Percentiles rank a stretch among this genome's conserved stretches.
Conservation (phyloP, 2,797 vertebrate genomes). For the Coregonus ussuriensis region DNA sequence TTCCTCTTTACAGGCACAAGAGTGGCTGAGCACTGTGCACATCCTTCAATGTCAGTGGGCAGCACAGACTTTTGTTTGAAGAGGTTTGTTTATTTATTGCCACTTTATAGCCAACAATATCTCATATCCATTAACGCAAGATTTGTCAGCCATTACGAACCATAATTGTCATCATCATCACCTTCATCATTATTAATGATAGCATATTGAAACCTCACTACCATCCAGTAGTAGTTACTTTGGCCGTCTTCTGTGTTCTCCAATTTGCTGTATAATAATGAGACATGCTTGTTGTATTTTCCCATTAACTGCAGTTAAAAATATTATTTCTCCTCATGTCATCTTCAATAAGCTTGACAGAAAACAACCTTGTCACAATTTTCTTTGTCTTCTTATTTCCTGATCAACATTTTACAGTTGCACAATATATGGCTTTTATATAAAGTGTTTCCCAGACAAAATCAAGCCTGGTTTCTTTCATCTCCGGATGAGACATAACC, state of each 20-base stretch:
- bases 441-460: slow-evolving; percentile 27
- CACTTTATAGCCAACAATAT: slow-evolving; percentile 9
- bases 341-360: slow-evolving; percentile 17
- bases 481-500: slow-evolving; percentile 31
- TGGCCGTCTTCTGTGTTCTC: background rate
- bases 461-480: slow-evolving; percentile 33
- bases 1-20: background rate
- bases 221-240: background rate
- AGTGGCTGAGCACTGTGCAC: slow-evolving; percentile 14
- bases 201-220: background rate
- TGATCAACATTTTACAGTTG: slow-evolving; percentile 21
- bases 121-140: background rate
- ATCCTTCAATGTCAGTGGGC: slow-evolving; percentile 17
- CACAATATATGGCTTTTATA: slow-evolving; percentile 17
- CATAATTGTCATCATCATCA: background rate
- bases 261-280: too few relatives aligned
- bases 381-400: slow-evolving; percentile 24
- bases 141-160: slow-evolving; percentile 2
- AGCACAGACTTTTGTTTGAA: slow-evolving; percentile 18
- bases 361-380: slow-evolving; percentile 1
- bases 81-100: slow-evolving; percentile 3
- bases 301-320: slow-evolving; percentile 18
- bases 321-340: slow-evolving; percentile 16
- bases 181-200: slow-evolving; percentile 2
- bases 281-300: background rate